These are phyloP conservation scores for Cirrhinus molitorella DNA, from an alignment of 2,797 vertebrate species.

Conservation along the genomic window DNA sequence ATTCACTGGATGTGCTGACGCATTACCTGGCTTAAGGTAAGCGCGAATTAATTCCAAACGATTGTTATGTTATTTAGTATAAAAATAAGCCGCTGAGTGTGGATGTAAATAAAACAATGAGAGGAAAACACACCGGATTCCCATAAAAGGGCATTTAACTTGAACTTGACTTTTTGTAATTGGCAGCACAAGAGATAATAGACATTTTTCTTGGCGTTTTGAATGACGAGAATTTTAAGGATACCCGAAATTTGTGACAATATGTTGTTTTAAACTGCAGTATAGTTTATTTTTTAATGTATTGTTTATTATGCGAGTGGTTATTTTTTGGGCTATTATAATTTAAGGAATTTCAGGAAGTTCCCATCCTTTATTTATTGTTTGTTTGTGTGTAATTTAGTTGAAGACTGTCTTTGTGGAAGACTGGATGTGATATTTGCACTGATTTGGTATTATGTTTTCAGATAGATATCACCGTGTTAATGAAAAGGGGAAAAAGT, in stretches of 20 bases:
- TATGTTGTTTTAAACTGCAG: background rate
- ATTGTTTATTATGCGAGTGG: background rate
- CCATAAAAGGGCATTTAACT: background rate
- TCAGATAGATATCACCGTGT: background rate
- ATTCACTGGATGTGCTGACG: background rate
- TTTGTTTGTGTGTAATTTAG: background rate
- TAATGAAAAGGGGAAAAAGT: background rate
- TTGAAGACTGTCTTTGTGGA: background rate
- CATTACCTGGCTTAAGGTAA: constrained; percentile 40
- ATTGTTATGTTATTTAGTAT: background rate
- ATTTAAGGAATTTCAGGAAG: background rate
- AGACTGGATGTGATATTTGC: background rate
- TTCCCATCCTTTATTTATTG: background rate
- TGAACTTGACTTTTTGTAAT: background rate
- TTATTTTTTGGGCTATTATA: background rate
- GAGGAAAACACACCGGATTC: background rate
- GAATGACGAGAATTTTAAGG: background rate
- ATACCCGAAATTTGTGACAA: background rate
- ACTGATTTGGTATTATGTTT: constrained; percentile 1
- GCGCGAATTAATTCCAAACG: background rate
- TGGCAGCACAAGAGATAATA: background rate
- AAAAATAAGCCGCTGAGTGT: background rate
- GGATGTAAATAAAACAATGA: background rate
- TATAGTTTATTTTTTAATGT: background rate
- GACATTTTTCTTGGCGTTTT: background rate